Percentiles rank a stretch among this genome's conserved stretches.
Conservation (phyloP, 2,113 vertebrate species). For the Craseonycteris thonglongyai region DNA sequence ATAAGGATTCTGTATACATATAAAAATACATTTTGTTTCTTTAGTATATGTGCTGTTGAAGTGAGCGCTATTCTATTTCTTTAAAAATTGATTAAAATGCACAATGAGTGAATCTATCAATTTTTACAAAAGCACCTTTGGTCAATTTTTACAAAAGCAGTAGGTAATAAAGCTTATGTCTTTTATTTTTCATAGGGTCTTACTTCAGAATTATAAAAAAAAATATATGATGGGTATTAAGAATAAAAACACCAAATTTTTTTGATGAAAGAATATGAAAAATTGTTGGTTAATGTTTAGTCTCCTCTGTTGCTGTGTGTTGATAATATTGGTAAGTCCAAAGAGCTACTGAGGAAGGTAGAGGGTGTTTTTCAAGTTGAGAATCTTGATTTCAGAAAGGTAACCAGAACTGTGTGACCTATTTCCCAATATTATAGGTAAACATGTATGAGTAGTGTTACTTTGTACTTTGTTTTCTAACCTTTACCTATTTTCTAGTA, state of each 20-base stretch:
- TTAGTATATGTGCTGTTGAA: no score
- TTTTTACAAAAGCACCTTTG: neutral
- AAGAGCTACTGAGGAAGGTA: neutral
- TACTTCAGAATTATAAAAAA: neutral
- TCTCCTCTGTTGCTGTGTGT: neutral
- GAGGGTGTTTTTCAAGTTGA: neutral
- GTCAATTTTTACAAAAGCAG: fast-evolving
- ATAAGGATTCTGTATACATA: neutral
- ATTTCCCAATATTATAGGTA: neutral
- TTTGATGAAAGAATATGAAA: neutral
- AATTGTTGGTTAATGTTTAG: neutral
- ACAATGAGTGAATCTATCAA: neutral
- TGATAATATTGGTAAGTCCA: neutral
- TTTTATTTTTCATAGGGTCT: neutral
- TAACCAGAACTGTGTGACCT: neutral
- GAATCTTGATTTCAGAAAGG: neutral
- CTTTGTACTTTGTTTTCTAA: neutral
- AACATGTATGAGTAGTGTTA: neutral
- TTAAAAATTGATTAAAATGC: neutral
- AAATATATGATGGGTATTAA: neutral
- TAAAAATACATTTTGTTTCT: no score
- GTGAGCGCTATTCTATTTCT: neutral
- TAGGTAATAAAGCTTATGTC: neutral
- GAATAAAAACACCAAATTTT: neutral
- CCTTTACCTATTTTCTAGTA: neutral